phyloP scores from a whole-genome alignment of 64 coral and sea anemone genomes.

The Pocillopora verrucosa region DNA sequence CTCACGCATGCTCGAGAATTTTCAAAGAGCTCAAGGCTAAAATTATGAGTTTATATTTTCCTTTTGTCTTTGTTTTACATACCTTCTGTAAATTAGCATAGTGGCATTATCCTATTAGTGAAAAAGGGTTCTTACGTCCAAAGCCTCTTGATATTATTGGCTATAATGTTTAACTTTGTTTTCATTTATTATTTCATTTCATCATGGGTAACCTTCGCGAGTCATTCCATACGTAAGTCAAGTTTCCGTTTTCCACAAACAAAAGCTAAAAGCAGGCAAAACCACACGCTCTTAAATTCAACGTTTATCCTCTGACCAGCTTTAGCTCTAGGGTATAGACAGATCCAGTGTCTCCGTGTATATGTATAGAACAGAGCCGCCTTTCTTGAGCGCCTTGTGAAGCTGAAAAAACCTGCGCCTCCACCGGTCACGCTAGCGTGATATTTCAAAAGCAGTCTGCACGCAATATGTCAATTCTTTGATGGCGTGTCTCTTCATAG shows the following conservation, averaged over 20 bases:
- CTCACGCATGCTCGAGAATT: too few species aligned
- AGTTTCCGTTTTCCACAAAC: not conserved
- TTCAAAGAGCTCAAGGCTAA: too few species aligned
- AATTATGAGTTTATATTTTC: too few species aligned
- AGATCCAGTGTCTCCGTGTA: not conserved
- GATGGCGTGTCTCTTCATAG: not conserved
- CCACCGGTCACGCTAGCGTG: not conserved
- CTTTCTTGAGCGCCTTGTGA: not conserved
- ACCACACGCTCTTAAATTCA: too few species aligned
- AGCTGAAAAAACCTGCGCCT: too few species aligned
- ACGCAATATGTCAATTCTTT: not conserved
- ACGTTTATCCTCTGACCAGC: not conserved
- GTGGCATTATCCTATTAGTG: not conserved
- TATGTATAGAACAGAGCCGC: not conserved
- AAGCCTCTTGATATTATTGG: not conserved
- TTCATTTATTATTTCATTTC: not conserved
- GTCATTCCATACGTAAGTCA: too few species aligned
- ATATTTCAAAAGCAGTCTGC: not conserved
- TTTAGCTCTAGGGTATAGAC: not conserved
- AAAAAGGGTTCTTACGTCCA: not conserved
- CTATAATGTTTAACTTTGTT: not conserved
- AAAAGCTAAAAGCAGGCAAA: not conserved
- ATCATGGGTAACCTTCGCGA: too few species aligned
- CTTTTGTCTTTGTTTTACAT: too few species aligned
- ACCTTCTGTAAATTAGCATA: too few species aligned